A percentile compares a stretch with the other conserved stretches of the same genome.
phyloP scores from a whole-genome alignment of 2,888 invertebrate genomes.

The Venusia cambrica region DNA sequence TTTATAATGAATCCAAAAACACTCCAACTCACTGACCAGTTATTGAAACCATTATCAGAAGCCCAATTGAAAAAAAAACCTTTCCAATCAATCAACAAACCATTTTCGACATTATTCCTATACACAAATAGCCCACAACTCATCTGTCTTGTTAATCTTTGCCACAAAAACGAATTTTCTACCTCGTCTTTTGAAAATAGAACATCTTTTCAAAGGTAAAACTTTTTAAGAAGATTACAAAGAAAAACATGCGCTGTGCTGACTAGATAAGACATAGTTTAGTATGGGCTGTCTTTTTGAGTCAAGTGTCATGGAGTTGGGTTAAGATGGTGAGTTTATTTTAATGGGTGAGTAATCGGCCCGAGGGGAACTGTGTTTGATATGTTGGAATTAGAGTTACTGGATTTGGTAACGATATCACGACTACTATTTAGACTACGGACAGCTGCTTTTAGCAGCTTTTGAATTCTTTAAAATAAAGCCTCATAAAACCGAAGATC shows the following conservation, averaged over 20 bases:
- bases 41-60: constrained; percentile 50
- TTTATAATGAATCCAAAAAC: constrained; percentile 31
- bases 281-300: constrained; percentile 30
- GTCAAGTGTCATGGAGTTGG: constrained; percentile 38
- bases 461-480: no score
- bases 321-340: constrained; percentile 44
- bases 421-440: no score
- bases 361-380: constrained; percentile 50
- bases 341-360: constrained; percentile 72
- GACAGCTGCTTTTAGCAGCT: no score
- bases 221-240: constrained; percentile 4
- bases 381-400: constrained; percentile 43
- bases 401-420: no score
- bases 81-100: constrained; percentile 45
- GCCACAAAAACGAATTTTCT: constrained; percentile 2
- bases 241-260: constrained; percentile 11
- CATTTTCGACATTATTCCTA: constrained; percentile 11
- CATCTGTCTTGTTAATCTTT: constrained; percentile 7
- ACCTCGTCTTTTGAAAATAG: constrained; percentile 24
- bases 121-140: constrained; percentile 2
- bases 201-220: constrained; percentile 2
- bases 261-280: constrained; percentile 29
- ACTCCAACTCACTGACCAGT: constrained; percentile 44
- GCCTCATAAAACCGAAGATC: no score
- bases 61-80: constrained; percentile 28